Base-by-base conservation (phyloP, 2,113 vertebrate genomes). In the Cygnus buccinator region DNA sequence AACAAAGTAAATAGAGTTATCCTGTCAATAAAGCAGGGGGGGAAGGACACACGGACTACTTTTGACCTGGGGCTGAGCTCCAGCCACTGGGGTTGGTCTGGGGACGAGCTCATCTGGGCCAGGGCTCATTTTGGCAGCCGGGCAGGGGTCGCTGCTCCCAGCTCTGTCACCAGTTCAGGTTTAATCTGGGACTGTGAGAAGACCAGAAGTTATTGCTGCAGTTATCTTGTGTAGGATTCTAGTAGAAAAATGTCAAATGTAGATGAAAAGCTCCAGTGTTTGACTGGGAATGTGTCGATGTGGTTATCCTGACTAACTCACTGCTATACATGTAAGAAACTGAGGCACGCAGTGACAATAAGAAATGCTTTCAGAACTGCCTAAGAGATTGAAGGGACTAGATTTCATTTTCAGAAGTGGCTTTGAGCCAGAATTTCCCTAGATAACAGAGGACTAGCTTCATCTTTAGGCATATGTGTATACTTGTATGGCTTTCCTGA, bases 1-100 rank as follows among this genome's bases (percentile, higher is more conserved):
- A 82, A n/a, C 50, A 95, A 55, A 85, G 89, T 58, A 95, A 95
- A 94, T 11, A 93, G 52, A 86, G 41, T 66, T 62, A 46, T 17
- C 84, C 63, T 79, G 87, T 90, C 91, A 89, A 93, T 93, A 96
- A 85, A 55, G 21, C 28, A n/a, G 37, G 25, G 14, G 14, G 46
- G 23, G 13, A 37, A n/a, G 54, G 25, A 39, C 13, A 44, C 55
- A 61, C 4, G 39, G 39, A 23, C 0, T 6, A 31, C 70, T 95
- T 35, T 77, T 85, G 70, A 95, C 74, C 48, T 23, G 17, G 12
- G 74, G 11, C 70, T 84, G 81, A 84, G 87, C 58, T 96, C 39
- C 44, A 89, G 62, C 77, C 35, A 61, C 37, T 62, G 65, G 23
- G 48, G 65, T 61, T 41, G 9, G 80, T 20, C 39, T 70, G 29